These are phyloP conservation scores for Nomada lathburiana DNA, from an alignment of 2,888 invertebrate species.

Conservation along the genomic window DNA sequence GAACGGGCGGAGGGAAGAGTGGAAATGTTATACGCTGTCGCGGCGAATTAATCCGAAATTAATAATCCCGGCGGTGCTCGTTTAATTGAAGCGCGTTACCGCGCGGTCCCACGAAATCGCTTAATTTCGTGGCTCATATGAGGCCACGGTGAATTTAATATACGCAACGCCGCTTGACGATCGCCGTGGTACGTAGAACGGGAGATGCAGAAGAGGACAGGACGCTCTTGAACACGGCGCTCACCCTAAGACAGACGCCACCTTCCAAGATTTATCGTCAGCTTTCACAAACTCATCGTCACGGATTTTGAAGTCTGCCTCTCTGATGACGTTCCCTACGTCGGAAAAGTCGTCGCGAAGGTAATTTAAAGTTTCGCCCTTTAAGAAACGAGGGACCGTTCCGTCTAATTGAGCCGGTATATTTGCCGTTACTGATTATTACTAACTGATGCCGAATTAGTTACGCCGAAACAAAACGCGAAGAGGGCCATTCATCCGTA, in stretches of 20 bases:
- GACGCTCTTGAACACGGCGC: constrained; percentile 6
- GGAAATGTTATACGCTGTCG: constrained; percentile 61
- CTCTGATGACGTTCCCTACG: background rate
- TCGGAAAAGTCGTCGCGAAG: background rate
- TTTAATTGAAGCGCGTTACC: constrained; percentile 71
- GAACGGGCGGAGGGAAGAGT: constrained; percentile 9
- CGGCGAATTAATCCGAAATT: constrained; percentile 70
- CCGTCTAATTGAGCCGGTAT: too few relatives aligned
- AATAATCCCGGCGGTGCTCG: constrained; percentile 65
- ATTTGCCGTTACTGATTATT: too few relatives aligned
- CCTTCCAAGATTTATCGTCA: constrained; percentile 57
- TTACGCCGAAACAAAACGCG: too few relatives aligned
- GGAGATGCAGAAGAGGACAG: constrained; percentile 28
- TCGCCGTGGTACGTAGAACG: constrained; percentile 68
- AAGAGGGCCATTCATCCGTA: too few relatives aligned
- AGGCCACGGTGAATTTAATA: constrained; percentile 79
- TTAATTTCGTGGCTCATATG: constrained; percentile 81
- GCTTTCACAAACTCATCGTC: constrained; percentile 25
- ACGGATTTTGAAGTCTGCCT: constrained; percentile 6
- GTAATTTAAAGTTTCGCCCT: background rate
- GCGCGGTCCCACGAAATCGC: constrained; percentile 77
- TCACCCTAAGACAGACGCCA: constrained; percentile 52
- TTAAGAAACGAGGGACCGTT: background rate
- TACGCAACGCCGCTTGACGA: constrained; percentile 75
- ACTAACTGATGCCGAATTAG: too few relatives aligned